These are phyloP conservation scores for Clarias platycephalus DNA, from an alignment of 2,797 vertebrate genomes.

Conservation along the genomic window DNA sequence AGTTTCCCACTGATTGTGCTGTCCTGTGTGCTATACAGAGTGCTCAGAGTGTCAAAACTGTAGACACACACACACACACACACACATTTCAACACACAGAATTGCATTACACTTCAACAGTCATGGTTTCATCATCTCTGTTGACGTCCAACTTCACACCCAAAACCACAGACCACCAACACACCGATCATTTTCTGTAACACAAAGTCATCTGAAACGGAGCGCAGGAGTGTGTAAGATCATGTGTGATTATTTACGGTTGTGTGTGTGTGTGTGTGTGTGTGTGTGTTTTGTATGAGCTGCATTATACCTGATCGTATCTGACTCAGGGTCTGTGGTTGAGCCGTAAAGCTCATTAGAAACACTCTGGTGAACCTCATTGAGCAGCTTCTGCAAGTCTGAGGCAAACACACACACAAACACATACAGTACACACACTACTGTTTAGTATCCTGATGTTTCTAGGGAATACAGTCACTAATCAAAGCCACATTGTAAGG, in stretches of 20 bases:
- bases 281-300: background rate
- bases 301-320: slow-evolving; percentile 1
- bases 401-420: slow-evolving; percentile 37
- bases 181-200: background rate
- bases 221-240: background rate
- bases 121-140: background rate
- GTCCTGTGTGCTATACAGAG: background rate
- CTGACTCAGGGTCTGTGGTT: slow-evolving; percentile 14
- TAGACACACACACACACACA: background rate
- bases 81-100: background rate
- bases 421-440: slow-evolving; percentile 15
- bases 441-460: background rate
- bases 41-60: background rate
- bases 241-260: background rate
- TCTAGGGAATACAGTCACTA: background rate
- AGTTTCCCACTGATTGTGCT: background rate
- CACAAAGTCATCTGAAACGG: background rate
- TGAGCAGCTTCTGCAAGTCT: slow-evolving; percentile 70
- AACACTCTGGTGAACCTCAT: slow-evolving; percentile 63
- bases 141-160: background rate
- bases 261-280: background rate
- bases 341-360: slow-evolving; percentile 57
- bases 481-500: background rate
- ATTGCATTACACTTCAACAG: background rate
- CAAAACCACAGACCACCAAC: slow-evolving; percentile 14